Evolutionary conservation across 2,113 vertebrate species (phyloP), one percentile per base, ranked within the genome.

Genomic region (Gasterosteus nipponicus): DNA sequence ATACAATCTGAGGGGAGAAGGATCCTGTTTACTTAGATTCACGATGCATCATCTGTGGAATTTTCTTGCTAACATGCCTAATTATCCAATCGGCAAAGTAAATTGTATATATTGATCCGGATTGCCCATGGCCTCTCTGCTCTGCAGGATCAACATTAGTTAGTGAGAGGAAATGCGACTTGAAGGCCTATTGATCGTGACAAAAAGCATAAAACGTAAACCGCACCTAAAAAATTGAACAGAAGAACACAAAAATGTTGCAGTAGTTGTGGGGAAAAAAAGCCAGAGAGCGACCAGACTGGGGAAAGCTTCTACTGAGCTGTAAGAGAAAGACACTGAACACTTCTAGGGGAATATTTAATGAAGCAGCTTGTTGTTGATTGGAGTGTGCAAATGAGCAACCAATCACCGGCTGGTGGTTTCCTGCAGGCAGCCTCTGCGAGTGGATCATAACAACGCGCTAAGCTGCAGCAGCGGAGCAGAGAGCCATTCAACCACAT

Each of bases 291-390:
- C 29, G 0, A 57, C 10, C 15, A 42, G 15, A 19, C 10, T 39
- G 44, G 12, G 1, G 49, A 73, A 65, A 74, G 72, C 19, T n/a
- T 53, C 7, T 29, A 29, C 51, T 22, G 63, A 51, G 29, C 39
- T 49, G 41, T 39, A 10, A 22, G 49, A 57, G 41, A 35, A 18
- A 69, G 67, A 22, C 16, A 59, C 41, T 53, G 18, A 78, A 66
- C 11, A 54, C 5, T 31, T 60, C 57, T 5, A 35, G 4, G 18
- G 47, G 7, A 56, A 59, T 64, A 62, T 31, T 46, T 44, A 83
- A 51, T 26, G 35, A 29, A 75, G 59, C 75, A 81, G 85, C 67
- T 84, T 82, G 76, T 46, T 75, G 71, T 61, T 83, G 81, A 89
- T 77, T 86, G 72, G 41, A 75, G 33, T 69, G 75, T 73, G 59